Percentiles rank a stretch among this genome's conserved stretches.
These are phyloP conservation scores for Monopterus albus DNA, from an alignment of 2,113 vertebrate species.

Conservation along the genomic window DNA sequence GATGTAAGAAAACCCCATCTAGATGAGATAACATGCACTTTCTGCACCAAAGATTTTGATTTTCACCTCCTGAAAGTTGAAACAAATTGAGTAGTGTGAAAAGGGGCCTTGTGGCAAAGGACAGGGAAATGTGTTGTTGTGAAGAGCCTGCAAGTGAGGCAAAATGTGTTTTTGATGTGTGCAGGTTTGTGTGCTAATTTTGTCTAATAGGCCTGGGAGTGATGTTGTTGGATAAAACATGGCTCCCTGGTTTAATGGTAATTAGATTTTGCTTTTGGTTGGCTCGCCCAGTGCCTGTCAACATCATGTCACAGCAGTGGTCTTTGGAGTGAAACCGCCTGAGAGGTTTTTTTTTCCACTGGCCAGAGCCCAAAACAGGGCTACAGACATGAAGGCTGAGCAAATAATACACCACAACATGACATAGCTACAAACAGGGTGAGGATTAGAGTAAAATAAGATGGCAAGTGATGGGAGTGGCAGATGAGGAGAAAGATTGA, in stretches of 20 bases:
- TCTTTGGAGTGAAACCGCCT: slow-evolving; percentile 64
- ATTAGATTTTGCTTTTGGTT: slow-evolving; percentile 77
- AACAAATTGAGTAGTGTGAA: slow-evolving; percentile 53
- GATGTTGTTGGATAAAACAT: slow-evolving; percentile 52
- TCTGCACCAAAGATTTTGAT: slow-evolving; percentile 21
- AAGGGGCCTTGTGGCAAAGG: slow-evolving; percentile 38
- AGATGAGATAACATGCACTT: slow-evolving; percentile 28
- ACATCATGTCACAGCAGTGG: slow-evolving; percentile 67
- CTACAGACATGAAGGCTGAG: slow-evolving; percentile 16
- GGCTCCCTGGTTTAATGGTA: slow-evolving; percentile 70
- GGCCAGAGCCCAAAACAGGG: slow-evolving; percentile 48
- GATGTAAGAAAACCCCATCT: slow-evolving; percentile 29
- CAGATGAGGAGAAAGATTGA: neutral
- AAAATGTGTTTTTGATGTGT: slow-evolving; percentile 38
- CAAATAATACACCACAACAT: neutral
- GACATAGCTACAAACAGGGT: slow-evolving; percentile 7
- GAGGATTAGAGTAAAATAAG: neutral
- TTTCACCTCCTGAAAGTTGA: slow-evolving; percentile 38
- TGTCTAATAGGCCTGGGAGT: slow-evolving; percentile 69
- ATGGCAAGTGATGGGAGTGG: neutral
- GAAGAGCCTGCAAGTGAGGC: slow-evolving; percentile 31
- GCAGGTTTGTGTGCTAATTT: slow-evolving; percentile 59
- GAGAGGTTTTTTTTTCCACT: slow-evolving; percentile 60
- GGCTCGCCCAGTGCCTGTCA: slow-evolving; percentile 66
- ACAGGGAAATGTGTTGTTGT: slow-evolving; percentile 27